Percentiles rank a stretch among this genome's conserved stretches.
Evolutionary conservation across 2,797 vertebrate species (phyloP).

Genomic region (Halcyon badia): DNA sequence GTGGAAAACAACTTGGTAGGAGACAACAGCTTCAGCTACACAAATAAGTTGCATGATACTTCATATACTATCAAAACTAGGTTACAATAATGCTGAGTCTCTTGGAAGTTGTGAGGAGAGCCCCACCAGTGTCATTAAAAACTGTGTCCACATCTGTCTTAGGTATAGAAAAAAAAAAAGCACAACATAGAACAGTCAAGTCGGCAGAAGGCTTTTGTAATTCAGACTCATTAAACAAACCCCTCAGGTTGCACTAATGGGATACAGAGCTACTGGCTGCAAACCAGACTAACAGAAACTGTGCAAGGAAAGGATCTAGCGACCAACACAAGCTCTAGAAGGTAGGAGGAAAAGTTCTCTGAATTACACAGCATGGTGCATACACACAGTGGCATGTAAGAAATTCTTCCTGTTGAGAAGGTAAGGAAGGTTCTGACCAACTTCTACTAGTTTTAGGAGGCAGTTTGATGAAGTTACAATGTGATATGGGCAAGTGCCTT

Average conservation of each 20-base stretch:
- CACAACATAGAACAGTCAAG: neutral
- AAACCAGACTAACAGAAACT: conserved; percentile 39
- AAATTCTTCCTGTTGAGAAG: neutral
- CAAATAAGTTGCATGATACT: neutral
- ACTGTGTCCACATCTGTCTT: conserved; percentile 24
- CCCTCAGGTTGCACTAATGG: neutral
- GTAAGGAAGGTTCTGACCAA: neutral
- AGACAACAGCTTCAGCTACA: conserved; percentile 39
- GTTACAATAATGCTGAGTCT: neutral
- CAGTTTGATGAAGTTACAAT: neutral
- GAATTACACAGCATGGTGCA: neutral
- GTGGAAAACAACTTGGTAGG: neutral
- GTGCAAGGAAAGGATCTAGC: conserved; percentile 17
- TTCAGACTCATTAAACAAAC: neutral
- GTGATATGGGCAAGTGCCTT: neutral
- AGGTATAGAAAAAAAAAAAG: neutral
- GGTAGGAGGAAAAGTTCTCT: neutral
- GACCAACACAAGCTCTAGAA: conserved; percentile 52
- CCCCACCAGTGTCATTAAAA: neutral
- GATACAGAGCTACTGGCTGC: conserved; percentile 34
- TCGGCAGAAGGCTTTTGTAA: neutral
- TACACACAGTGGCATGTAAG: neutral
- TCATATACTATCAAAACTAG: neutral
- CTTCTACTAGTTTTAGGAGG: neutral
- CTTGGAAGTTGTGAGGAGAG: neutral